Conservation (phyloP, 1,140 invertebrate genomes). For the Thaumatotibia leucotreta region DNA sequence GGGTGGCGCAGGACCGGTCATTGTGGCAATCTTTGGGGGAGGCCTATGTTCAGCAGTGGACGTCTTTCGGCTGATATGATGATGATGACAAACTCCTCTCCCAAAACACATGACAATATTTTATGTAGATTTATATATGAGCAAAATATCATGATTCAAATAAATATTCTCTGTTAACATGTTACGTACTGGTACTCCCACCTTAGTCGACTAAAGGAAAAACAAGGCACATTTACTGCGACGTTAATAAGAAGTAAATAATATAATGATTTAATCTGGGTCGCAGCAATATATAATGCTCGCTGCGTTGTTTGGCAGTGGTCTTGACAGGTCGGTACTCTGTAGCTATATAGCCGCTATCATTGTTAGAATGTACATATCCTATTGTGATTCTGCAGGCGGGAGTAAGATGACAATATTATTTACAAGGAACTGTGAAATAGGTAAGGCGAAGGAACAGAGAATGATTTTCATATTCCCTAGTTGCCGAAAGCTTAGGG, state of each 20-base stretch:
- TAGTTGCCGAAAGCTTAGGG: too few species aligned
- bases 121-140: too few species aligned
- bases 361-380: neutral
- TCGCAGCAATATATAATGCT: slow-evolving; percentile 27
- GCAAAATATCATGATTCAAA: too few species aligned
- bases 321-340: slow-evolving; percentile 19
- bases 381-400: neutral
- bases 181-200: too few species aligned
- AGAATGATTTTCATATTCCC: too few species aligned
- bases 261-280: slow-evolving; percentile 28
- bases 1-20: too few species aligned
- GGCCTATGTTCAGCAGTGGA: too few species aligned
- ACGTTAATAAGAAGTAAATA: slow-evolving; percentile 35
- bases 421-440: neutral
- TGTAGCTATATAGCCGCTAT: slow-evolving; percentile 10
- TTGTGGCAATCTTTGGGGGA: too few species aligned
- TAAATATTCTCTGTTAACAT: too few species aligned
- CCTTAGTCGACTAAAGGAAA: slow-evolving; percentile 17
- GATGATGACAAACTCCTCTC: too few species aligned
- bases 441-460: neutral
- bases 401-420: neutral
- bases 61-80: too few species aligned
- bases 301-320: slow-evolving; percentile 24
- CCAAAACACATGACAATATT: too few species aligned
- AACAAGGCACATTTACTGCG: slow-evolving; percentile 21